Base-by-base conservation (phyloP, 2,888 invertebrate species). In the Saturnia pavonia region DNA sequence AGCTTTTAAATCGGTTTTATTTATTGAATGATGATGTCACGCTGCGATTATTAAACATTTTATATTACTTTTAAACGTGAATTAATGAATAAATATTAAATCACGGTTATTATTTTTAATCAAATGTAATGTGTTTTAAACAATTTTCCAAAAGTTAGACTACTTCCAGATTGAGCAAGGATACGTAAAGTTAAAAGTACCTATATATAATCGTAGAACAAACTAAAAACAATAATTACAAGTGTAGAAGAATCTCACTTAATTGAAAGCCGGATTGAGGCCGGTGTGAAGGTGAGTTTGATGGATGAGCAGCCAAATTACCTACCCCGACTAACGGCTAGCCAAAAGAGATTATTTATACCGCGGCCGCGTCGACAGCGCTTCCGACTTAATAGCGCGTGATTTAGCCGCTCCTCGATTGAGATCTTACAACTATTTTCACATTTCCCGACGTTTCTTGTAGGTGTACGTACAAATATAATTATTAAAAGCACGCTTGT, bases 221-320 rank as follows among this genome's bases (percentile, higher is more conserved):
- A 34, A 12, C 25, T 69, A 43, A 34, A 60, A 27, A 27, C n/a
- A 68, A 40, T 34, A 68, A 40, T 68, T 40, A 51, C 27, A 45
- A 54, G 34, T 40, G n/a, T 40, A 40, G 40, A 66, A 71, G 40
- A 69, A 71, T 77, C 79, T 76, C 77, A 74, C 82, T 84, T 87
- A 89, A 91, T 90, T 89, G 88, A 88, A 88, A 85, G 83, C 80
- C 77, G 84, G 85, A 89, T 90, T 85, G 87, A 90, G 90, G 88
- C 88, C 88, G 84, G 75, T 74, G 79, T 74, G 83, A 85, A 87
- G 88, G 85, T 87, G 86, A 84, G 85, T 86, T 84, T 88, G 88
- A 92, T 89, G 88, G 91, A 91, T 90, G 92, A 88, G 85, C 85
- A 83, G 81, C 88, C 87, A 90, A 91, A 90, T 90, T 89, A 89